Base-by-base conservation (phyloP, 2,888 invertebrate species). In the Diarsia dahlii region DNA sequence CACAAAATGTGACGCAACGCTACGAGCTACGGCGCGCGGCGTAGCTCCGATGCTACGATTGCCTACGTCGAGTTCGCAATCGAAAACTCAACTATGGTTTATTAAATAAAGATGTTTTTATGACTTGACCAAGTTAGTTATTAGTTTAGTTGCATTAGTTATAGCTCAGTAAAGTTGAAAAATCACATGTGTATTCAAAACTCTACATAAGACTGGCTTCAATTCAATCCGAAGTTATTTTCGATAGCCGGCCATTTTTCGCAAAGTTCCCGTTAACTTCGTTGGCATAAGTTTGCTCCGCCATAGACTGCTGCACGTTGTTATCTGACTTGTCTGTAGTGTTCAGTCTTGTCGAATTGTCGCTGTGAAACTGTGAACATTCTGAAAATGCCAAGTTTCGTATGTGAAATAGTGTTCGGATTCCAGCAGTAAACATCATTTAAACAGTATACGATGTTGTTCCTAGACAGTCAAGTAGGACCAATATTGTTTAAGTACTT, bases 341-440 rank as follows among this genome's bases (percentile, higher is more conserved):
- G 4, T 45, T 63, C 68, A 62, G 56, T 39, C 56, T 60, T 52
- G 72, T 60, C 64, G 70, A 46, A 39, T 54, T 64, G 20, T 6
- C 48, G 45, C 45, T 71, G 62, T 52, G 72, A 76, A 84, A 67
- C 70, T 76, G 74, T 62, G 63, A 75, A 75, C 81, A 78, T 76
- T 74, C 71, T 67, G 71, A 76, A 78, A 77, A 81, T 68, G 77
- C 39, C 67, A 69, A 79, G 67, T 85, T 80, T 62, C 58, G 50
- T 64, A 50, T 77, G 23, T 20, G 50, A 66, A 74, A 76, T 69
- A 67, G 20, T 64, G 50, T 58, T 68, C 48, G 56, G 45, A 46
- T 67, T 72, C 54, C 20, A 39, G 3, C 34, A 15, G 18, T 56
- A 20, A 65, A 69, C 56, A 50, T 39, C 10, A 45, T 62, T 64